A percentile compares a stretch with the other conserved stretches of the same genome.
Evolutionary conservation across 2,797 vertebrate genomes (phyloP).

Genomic region (Tinamus major): DNA sequence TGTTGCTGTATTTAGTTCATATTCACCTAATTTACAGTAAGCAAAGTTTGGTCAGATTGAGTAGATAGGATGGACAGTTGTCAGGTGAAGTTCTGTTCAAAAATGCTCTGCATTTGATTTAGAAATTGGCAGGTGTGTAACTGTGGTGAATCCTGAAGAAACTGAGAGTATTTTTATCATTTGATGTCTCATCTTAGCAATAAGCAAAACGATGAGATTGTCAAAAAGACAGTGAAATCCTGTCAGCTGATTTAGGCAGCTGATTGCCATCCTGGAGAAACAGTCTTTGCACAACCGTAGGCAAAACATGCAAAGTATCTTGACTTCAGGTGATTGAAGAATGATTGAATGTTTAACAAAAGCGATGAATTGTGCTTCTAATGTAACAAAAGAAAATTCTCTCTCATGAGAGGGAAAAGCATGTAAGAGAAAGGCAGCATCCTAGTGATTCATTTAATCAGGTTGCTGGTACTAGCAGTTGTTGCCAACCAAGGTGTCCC

Average conservation of each 20-base stretch:
- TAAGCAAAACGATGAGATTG: not conserved
- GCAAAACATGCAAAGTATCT: not conserved
- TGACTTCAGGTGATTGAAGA: not conserved
- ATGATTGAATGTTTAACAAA: not conserved
- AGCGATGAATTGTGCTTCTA: not conserved
- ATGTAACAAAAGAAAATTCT: not conserved
- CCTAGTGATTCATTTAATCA: not conserved
- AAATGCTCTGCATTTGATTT: not conserved
- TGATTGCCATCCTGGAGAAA: not conserved
- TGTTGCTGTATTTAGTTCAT: not conserved
- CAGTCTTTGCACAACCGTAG: not conserved
- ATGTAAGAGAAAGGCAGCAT: not conserved
- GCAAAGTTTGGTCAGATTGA: not conserved
- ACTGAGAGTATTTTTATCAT: not conserved
- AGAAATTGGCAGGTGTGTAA: not conserved
- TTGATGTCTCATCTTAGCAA: fast-evolving
- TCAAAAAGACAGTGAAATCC: not conserved
- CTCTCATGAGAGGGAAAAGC: not conserved
- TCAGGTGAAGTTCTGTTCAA: not conserved
- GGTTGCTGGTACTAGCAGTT: not conserved
- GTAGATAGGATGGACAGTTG: not conserved
- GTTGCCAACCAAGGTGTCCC: not conserved
- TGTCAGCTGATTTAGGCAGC: not conserved
- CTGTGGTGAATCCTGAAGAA: not conserved
- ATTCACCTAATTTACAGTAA: not conserved